Conservation (phyloP, 2,113 vertebrate genomes). For the Alouatta palliata region DNA sequence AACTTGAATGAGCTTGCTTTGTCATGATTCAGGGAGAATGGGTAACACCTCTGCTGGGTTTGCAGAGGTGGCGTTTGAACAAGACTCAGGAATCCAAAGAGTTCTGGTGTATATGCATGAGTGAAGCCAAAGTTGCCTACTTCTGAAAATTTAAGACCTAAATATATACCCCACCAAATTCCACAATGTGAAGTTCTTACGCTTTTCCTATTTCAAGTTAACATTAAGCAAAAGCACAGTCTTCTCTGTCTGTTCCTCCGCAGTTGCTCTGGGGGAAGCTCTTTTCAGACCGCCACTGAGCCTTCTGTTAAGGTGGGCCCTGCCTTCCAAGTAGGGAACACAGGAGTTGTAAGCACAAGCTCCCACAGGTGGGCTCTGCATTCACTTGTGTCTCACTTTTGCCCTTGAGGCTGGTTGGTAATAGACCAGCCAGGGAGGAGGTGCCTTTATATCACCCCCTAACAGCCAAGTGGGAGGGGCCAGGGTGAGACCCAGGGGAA, state of each 20-base stretch:
- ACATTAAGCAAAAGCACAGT: neutral
- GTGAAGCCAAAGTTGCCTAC: neutral
- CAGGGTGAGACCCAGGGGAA: neutral
- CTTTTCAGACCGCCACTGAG: neutral
- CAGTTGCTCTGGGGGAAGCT: neutral
- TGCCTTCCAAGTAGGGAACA: neutral
- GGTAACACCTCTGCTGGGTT: neutral
- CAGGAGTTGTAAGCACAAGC: neutral
- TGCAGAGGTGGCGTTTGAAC: neutral
- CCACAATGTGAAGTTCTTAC: neutral
- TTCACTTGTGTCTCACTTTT: neutral
- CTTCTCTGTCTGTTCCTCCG: neutral
- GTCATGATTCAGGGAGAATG: neutral
- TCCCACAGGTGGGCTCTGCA: neutral
- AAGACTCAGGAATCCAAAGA: neutral
- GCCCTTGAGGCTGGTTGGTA: neutral
- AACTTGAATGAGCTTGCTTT: neutral
- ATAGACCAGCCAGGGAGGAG: neutral
- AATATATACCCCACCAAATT: neutral
- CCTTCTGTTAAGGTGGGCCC: neutral
- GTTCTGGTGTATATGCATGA: neutral
- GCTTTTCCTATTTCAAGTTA: conserved; percentile 8
- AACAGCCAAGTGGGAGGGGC: neutral
- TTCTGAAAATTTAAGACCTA: conserved; percentile 12
- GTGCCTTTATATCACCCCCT: neutral